A percentile compares a stretch with the other conserved stretches of the same genome.
Evolutionary conservation across 2,113 vertebrate species (phyloP).

Genomic region (Brachypteracias leptosomus): DNA sequence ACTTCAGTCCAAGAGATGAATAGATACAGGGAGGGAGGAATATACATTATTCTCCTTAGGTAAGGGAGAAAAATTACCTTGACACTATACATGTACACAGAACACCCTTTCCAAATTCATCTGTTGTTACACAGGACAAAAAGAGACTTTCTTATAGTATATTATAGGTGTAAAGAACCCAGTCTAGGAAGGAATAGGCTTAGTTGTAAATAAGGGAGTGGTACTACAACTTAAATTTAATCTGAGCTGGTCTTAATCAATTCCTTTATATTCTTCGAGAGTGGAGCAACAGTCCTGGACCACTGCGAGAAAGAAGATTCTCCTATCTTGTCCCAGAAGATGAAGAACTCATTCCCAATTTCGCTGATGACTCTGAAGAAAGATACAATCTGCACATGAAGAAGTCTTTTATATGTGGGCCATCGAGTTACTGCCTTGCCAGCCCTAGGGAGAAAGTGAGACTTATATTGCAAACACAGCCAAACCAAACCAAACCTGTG

Average conservation of each 20-base stretch:
- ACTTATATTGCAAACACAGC: background rate
- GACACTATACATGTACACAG: background rate
- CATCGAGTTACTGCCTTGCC: background rate
- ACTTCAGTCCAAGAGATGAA: background rate
- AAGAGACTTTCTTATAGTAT: background rate
- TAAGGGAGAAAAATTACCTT: background rate
- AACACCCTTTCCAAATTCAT: background rate
- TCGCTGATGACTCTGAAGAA: background rate
- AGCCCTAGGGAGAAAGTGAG: background rate
- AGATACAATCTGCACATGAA: background rate
- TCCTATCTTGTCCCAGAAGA: background rate
- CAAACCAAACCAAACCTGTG: conserved; percentile 8
- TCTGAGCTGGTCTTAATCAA: background rate
- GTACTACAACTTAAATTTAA: background rate
- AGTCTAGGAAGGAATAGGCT: background rate
- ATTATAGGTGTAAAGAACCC: background rate
- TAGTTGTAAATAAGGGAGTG: background rate
- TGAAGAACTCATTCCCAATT: background rate
- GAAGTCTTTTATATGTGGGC: background rate
- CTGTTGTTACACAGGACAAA: background rate
- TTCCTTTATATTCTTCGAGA: background rate
- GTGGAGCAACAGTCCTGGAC: background rate
- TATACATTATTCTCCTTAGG: background rate
- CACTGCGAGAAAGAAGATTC: background rate
- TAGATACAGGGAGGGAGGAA: background rate